Conservation (phyloP, 2,888 invertebrate genomes). For the Tenthredo notha region DNA sequence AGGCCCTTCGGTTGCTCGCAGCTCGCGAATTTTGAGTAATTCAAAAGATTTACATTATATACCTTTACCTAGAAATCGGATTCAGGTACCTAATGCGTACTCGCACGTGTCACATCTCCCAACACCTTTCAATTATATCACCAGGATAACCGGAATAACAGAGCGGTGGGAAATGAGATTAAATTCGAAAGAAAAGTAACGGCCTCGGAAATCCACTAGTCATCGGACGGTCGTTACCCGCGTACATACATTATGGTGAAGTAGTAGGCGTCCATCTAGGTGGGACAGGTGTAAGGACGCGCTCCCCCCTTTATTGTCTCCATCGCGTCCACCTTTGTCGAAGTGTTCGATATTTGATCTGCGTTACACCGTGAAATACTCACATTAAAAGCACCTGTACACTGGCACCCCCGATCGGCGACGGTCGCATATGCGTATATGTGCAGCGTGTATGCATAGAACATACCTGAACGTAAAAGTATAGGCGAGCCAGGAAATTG, state of each 20-base stretch:
- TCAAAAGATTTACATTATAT: background rate
- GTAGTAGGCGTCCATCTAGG: background rate
- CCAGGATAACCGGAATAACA: background rate
- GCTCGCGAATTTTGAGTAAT: background rate
- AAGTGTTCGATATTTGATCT: slow-evolving; percentile 61
- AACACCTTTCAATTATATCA: background rate
- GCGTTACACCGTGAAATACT: slow-evolving; percentile 62
- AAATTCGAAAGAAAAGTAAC: background rate
- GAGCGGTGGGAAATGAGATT: background rate
- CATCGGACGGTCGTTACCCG: slow-evolving; percentile 66
- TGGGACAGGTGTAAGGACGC: slow-evolving; percentile 63
- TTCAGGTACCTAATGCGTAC: background rate
- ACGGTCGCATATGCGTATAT: slow-evolving; percentile 50
- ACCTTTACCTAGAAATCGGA: background rate
- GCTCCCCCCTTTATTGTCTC: background rate
- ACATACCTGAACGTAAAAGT: background rate
- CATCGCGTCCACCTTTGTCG: background rate
- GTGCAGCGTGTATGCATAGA: background rate
- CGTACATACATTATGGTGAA: background rate
- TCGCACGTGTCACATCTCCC: background rate
- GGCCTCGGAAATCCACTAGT: slow-evolving; percentile 56
- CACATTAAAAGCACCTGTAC: slow-evolving; percentile 66
- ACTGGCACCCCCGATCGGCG: slow-evolving; percentile 42
- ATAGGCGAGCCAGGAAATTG: slow-evolving; percentile 62
- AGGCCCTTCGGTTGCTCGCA: background rate